Evolutionary conservation across 2,113 vertebrate species (phyloP).

Genomic region (Bettongia penicillata): DNA sequence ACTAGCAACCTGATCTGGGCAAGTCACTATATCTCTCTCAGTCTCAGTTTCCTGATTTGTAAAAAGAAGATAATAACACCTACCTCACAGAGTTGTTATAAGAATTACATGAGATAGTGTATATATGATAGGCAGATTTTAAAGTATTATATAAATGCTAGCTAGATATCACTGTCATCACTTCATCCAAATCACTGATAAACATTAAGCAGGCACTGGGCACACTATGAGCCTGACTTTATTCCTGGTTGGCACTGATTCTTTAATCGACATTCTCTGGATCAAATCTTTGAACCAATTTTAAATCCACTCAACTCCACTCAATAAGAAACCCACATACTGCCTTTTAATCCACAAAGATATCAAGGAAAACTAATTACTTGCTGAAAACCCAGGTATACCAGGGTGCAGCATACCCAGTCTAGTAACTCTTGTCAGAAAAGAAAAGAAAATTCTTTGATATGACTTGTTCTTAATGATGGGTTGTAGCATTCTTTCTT

Average conservation of each 20-base stretch:
- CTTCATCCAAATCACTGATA: not conserved
- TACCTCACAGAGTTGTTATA: not conserved
- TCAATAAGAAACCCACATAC: not conserved
- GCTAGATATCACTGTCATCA: not conserved
- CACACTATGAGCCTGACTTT: not conserved
- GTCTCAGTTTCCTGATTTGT: not conserved
- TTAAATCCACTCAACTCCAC: not conserved
- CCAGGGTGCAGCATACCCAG: not conserved
- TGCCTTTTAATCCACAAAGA: not conserved
- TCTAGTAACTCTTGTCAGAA: not conserved
- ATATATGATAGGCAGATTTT: not conserved
- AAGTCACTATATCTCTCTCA: not conserved
- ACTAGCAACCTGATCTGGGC: not conserved
- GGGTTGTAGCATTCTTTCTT: not conserved
- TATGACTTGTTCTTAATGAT: not conserved
- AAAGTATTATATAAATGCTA: not conserved
- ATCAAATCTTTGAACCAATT: not conserved
- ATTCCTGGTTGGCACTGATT: not conserved
- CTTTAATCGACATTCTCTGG: not conserved
- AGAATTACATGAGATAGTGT: not conserved
- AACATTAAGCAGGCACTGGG: not conserved
- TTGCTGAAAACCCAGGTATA: not conserved
- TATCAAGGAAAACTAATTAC: not conserved
- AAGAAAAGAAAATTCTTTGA: not conserved
- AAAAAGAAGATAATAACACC: not conserved